Percentiles rank a stretch among this genome's conserved stretches.
Conservation (phyloP, 2,113 vertebrate species). For the human (Homo sapiens) region DNA sequence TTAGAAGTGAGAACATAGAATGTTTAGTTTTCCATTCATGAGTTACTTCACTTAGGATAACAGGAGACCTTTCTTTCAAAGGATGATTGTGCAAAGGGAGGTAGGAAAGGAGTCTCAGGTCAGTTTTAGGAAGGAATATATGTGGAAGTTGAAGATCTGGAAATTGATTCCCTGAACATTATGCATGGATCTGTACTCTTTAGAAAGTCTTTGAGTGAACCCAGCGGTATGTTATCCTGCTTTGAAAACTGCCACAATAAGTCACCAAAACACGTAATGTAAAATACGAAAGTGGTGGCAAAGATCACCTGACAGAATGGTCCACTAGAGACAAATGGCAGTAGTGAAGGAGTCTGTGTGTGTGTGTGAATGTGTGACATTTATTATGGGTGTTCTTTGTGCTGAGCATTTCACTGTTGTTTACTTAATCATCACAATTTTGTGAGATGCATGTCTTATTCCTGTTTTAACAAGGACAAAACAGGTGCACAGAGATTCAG, state of each 20-base stretch:
- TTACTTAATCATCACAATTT: neutral
- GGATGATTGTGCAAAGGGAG: neutral
- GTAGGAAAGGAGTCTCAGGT: neutral
- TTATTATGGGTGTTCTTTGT: neutral
- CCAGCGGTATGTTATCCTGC: neutral
- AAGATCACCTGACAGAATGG: neutral
- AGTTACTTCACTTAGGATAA: no score
- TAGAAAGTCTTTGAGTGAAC: neutral
- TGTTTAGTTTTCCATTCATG: no score
- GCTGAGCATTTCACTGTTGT: neutral
- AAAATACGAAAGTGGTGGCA: neutral
- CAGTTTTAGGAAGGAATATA: neutral
- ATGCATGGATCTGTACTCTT: neutral
- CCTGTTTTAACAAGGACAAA: neutral
- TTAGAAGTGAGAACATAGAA: no score
- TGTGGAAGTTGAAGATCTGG: neutral
- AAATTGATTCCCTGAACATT: neutral
- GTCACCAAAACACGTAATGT: neutral
- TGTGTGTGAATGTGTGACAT: accelerated
- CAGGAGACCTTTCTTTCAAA: neutral
- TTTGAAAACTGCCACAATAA: neutral
- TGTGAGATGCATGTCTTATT: neutral
- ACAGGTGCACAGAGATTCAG: neutral
- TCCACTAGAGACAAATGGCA: neutral
- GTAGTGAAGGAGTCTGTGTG: neutral